Evolutionary conservation across 1,140 invertebrate species (phyloP).

Genomic region (Diorhabda elongata): DNA sequence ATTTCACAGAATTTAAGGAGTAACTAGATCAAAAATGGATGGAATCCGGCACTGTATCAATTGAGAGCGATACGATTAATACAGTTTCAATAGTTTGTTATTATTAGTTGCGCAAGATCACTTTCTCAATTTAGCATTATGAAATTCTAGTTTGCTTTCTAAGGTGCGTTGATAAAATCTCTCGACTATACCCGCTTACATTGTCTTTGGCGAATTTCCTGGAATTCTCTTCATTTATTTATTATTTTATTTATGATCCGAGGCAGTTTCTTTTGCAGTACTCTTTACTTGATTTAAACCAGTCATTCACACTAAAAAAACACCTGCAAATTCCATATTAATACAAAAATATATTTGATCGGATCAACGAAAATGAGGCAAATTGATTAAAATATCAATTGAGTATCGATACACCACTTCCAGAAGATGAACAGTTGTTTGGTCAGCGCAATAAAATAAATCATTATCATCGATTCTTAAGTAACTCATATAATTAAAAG

Average conservation of each 20-base stretch:
- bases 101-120: conserved; percentile 20
- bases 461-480: too few species aligned
- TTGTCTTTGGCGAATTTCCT: conserved; percentile 17
- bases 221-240: conserved; percentile 18
- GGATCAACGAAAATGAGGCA: too few species aligned
- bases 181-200: conserved; percentile 9
- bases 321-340: too few species aligned
- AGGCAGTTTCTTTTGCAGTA: conserved; percentile 16
- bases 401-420: too few species aligned
- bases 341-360: too few species aligned
- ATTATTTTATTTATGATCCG: conserved; percentile 20
- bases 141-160: conserved; percentile 23
- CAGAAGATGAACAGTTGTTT: too few species aligned
- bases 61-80: conserved; percentile 15
- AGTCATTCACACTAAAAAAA: neutral
- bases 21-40: too few species aligned
- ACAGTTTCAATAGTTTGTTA: conserved; percentile 20
- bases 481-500: too few species aligned
- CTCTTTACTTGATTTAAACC: conserved; percentile 16
- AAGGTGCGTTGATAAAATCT: conserved; percentile 22
- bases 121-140: conserved; percentile 22
- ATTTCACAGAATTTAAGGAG: too few species aligned
- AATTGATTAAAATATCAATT: too few species aligned
- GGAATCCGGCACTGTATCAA: conserved; percentile 9
- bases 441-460: too few species aligned